Evolutionary conservation across 2,113 vertebrate genomes (phyloP).

Genomic region (Engraulis encrasicolus): DNA sequence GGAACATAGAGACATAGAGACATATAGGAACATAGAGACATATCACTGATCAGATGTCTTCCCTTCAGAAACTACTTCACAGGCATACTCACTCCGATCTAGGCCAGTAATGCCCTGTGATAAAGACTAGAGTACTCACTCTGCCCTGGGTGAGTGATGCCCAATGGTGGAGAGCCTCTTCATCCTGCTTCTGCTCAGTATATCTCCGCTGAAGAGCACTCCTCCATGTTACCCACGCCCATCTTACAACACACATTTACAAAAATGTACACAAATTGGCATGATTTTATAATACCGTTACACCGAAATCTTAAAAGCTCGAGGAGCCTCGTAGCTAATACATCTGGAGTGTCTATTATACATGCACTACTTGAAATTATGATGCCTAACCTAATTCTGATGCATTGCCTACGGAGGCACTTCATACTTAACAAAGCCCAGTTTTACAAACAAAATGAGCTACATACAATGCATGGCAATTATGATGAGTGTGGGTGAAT

Average conservation of each 20-base stretch:
- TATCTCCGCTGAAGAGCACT: slow-evolving; percentile 53
- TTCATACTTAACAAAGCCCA: no score
- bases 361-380: no score
- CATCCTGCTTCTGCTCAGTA: slow-evolving; percentile 55
- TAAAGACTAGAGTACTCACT: slow-evolving; percentile 74
- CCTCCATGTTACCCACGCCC: slow-evolving; percentile 80
- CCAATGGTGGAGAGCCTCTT: slow-evolving; percentile 72
- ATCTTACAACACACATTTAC: slow-evolving; percentile 64
- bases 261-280: neutral
- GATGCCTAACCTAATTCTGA: no score
- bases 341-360: no score
- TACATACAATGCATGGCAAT: neutral
- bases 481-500: neutral
- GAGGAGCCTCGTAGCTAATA: no score
- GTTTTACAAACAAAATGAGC: neutral
- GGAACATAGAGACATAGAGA: no score
- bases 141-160: slow-evolving; percentile 67
- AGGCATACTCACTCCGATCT: slow-evolving; percentile 74
- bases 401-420: no score
- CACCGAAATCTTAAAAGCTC: neutral
- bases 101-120: slow-evolving; percentile 67
- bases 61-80: neutral
- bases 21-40: no score
- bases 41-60: no score
- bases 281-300: no score